These are phyloP conservation scores for Sporophila hypoxantha DNA, from an alignment of 2,113 vertebrate species.

Conservation along the genomic window DNA sequence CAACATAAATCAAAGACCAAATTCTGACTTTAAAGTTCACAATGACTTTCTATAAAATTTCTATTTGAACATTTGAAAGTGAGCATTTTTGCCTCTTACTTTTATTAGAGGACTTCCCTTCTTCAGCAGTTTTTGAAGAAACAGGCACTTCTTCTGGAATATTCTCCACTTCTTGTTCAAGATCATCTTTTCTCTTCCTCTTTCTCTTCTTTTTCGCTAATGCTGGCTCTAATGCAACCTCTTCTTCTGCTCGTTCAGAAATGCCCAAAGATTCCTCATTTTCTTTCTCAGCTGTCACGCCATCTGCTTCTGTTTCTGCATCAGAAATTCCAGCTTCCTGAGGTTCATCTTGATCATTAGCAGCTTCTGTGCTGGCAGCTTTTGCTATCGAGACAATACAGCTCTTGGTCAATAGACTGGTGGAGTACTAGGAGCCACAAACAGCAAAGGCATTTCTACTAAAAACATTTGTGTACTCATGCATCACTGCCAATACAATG, in stretches of 20 bases:
- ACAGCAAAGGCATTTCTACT: not conserved
- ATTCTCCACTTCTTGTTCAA: constrained; percentile 11
- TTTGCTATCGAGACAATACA: constrained; percentile 51
- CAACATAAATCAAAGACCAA: not conserved
- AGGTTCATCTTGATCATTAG: constrained; percentile 19
- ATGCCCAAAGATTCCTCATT: constrained; percentile 71
- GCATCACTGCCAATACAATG: not conserved
- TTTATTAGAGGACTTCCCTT: constrained; percentile 9
- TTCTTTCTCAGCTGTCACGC: constrained; percentile 73
- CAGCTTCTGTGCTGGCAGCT: constrained; percentile 20
- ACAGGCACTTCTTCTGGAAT: not conserved
- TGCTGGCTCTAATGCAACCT: constrained; percentile 13
- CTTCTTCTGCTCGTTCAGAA: constrained; percentile 36
- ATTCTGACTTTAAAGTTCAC: not conserved
- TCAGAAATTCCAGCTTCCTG: constrained; percentile 42
- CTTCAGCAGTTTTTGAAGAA: not conserved
- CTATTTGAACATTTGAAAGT: not conserved
- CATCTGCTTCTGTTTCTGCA: constrained; percentile 59
- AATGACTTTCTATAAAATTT: not conserved
- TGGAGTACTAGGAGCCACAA: not conserved
- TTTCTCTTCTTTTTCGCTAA: constrained; percentile 68
- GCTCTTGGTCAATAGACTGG: not conserved
- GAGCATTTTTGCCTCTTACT: constrained; percentile 51
- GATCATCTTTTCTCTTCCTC: constrained; percentile 57
- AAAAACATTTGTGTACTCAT: not conserved